A percentile compares a stretch with the other conserved stretches of the same genome.
phyloP scores from a whole-genome alignment of 1,140 invertebrate genomes.

The Leptinotarsa texana region DNA sequence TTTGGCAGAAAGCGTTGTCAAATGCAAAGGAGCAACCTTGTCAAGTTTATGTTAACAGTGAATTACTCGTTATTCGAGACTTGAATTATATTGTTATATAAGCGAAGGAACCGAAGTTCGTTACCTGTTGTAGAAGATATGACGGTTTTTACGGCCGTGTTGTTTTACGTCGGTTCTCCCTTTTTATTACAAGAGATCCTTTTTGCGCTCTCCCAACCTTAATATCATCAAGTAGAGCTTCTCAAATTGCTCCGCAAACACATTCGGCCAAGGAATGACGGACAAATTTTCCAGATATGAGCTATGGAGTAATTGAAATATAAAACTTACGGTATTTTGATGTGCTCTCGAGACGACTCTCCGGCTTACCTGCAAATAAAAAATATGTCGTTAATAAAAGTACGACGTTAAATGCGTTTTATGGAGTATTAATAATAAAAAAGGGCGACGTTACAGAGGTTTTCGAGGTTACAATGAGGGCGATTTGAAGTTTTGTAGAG shows the following conservation, averaged over 20 bases:
- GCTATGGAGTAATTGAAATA: constrained; percentile 27
- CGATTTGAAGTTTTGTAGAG: constrained; percentile 11
- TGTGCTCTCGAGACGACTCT: constrained; percentile 11
- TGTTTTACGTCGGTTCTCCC: constrained; percentile 24
- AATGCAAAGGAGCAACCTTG: not conserved
- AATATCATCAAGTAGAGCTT: constrained; percentile 29
- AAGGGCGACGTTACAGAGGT: constrained; percentile 10
- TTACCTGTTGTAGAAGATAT: constrained; percentile 29
- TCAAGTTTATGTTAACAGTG: not conserved
- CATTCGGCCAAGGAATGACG: constrained; percentile 24
- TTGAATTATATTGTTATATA: constrained; percentile 24
- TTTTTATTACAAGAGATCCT: constrained; percentile 19
- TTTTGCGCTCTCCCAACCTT: constrained; percentile 25
- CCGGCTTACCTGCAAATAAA: constrained; percentile 27
- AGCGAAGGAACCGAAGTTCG: constrained; percentile 16
- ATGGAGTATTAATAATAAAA: constrained; percentile 24
- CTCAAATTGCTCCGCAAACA: constrained; percentile 27
- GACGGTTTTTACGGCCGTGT: constrained; percentile 27
- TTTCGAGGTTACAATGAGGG: not conserved
- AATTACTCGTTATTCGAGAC: constrained; percentile 16
- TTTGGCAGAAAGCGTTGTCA: not conserved
- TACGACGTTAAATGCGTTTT: constrained; percentile 20
- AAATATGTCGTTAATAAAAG: constrained; percentile 25
- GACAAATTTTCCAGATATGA: constrained; percentile 24
- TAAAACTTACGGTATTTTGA: constrained; percentile 29